These are phyloP conservation scores for Agapornis roseicollis DNA, from an alignment of 2,113 vertebrate species.

Conservation along the genomic window DNA sequence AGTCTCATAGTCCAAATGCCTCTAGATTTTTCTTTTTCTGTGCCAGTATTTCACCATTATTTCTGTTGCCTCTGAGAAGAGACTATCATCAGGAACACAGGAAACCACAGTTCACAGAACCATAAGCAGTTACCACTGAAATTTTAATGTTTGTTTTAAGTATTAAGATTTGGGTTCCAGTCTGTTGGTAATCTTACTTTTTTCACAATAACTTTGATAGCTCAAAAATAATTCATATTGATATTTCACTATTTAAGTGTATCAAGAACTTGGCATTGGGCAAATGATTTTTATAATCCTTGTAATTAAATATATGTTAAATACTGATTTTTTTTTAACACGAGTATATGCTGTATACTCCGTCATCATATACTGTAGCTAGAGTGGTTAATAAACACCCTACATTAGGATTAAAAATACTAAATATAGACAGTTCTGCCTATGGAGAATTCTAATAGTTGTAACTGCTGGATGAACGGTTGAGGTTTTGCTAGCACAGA, in stretches of 20 bases:
- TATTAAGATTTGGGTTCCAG: background rate
- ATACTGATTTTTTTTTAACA: background rate
- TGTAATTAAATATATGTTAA: background rate
- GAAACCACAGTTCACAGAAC: background rate
- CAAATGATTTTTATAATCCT: background rate
- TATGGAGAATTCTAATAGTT: background rate
- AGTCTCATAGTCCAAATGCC: background rate
- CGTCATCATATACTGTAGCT: background rate
- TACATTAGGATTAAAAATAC: background rate
- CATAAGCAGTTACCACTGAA: background rate
- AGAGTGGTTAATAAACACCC: background rate
- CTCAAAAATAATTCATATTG: background rate
- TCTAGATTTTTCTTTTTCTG: background rate
- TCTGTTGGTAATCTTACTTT: background rate
- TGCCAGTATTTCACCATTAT: background rate
- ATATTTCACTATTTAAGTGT: background rate
- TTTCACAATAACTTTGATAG: background rate
- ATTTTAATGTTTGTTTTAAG: background rate
- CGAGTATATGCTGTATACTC: background rate
- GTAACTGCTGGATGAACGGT: background rate
- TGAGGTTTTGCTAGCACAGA: background rate
- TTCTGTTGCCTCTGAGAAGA: background rate
- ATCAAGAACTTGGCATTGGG: background rate
- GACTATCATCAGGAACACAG: background rate
- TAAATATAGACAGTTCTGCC: background rate